Base-by-base conservation (phyloP, 2,113 vertebrate genomes). In the Saccopteryx bilineata region DNA sequence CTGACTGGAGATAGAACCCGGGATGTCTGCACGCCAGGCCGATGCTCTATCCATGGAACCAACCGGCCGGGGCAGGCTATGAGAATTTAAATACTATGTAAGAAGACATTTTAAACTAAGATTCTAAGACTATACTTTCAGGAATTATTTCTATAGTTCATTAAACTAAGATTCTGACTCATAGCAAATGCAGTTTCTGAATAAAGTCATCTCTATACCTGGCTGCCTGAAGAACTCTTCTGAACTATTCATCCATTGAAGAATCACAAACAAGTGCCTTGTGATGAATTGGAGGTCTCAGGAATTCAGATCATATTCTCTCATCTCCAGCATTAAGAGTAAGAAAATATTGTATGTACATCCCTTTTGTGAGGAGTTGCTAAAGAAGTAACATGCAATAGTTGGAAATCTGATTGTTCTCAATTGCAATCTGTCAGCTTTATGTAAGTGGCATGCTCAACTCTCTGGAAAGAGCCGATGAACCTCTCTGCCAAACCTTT, bases 171-270 rank as follows among this genome's bases (percentile, higher is more conserved):
- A 91, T 93, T 87, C 66, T 93, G 72, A 68, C 17, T 28, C 9
- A 50, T 5, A 76, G 33, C 28, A 60, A 88, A 66, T 17, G 21
- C 11, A 46, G 26, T 63, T 84, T 85, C 66, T 76, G 50, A 79
- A 83, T 83, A 78, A 83, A 21, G 63, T 78, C 48, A 61, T 79
- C 48, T 83, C 69, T 81, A 21, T 80, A 24, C 12, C 39, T 71
- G 46, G 72, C 60, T 87, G 48, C 74, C 48, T 72, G n/a, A 88
- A 78, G 68, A 83, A 63, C 5, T 58, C 26, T 95, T 94, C 86
- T 31, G 66, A 87, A 61, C 54, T 39, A 7, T 75, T 69, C 15
- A 52, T 76, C 31, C 54, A 31, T 26, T 85, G 33, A 75, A 71
- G 18, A 56, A 76, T 48, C 23, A 71, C 24, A 54, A 46, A 52